Base-by-base conservation (phyloP, 1,140 invertebrate genomes). In the Drosophila ananassae region DNA sequence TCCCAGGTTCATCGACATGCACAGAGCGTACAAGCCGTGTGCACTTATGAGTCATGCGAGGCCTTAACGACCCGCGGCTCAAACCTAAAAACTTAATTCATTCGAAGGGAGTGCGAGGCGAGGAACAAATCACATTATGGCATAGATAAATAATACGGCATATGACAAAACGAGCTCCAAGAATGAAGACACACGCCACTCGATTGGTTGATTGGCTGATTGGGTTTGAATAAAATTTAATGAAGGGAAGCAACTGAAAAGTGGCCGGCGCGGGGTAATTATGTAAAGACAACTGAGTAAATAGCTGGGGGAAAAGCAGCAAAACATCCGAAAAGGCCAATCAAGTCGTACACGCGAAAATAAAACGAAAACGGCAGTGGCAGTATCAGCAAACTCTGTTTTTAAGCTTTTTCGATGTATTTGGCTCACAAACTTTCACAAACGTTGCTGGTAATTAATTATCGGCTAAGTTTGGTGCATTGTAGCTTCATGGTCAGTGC, bases 381-480 rank as follows among this genome's bases (percentile, higher is more conserved):
- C 62, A 73, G 81, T 62, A 79, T 79, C 71, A 76, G 76, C 68
- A 69, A 78, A 83, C 68, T 63, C 48, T 77, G 60, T 60, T 69
- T 67, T 56, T 64, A 46, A 52, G 34, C 46, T 50, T 68, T 48
- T 54, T 21, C 21, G 52, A 69, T 69, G 66, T 68, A 69, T 75
- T 77, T 82, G 51, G 79, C 66, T 82, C 71, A 82, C 74, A 87
- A 85, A 85, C 80, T 80, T 80, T 80, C 81, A 84, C 83, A 85
- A 87, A 85, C 52, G 46, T 24, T 66, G 24, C 57, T 72, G 24
- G 57, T 66, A 81, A 85, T 87, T 85, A 81, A 85, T 85, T 84
- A 73, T 64, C 71, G 53, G 60, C 73, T 60, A 81, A 77, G 53
- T 80, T 81, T 54, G 59, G 66, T 69, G 69, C 59, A 79, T 73